These are phyloP conservation scores for Premnoplex brunnescens DNA, from an alignment of 2,797 vertebrate genomes.

Conservation along the genomic window DNA sequence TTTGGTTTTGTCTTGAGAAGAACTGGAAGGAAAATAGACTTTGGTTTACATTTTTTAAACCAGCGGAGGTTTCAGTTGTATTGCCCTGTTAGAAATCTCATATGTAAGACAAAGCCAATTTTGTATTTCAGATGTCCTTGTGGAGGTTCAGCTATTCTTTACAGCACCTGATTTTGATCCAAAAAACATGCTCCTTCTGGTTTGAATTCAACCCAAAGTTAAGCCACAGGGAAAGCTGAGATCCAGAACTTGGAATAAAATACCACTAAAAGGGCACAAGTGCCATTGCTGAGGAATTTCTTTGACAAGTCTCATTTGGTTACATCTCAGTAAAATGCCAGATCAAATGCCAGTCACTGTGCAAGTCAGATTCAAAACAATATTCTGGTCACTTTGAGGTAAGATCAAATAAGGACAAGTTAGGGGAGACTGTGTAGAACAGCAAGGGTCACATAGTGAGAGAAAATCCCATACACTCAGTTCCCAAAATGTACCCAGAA, in stretches of 20 bases:
- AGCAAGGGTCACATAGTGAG: background rate
- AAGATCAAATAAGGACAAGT: background rate
- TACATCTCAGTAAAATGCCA: conserved; percentile 7
- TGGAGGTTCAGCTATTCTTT: background rate
- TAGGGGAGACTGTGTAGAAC: background rate
- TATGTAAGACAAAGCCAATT: background rate
- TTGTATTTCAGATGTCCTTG: background rate
- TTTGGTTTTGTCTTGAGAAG: background rate
- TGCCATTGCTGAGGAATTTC: background rate
- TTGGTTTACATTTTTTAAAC: background rate
- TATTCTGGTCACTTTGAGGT: background rate
- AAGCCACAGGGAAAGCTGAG: background rate
- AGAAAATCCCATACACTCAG: background rate
- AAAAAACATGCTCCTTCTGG: conserved; percentile 1
- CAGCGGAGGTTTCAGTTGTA: background rate
- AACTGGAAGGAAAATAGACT: background rate
- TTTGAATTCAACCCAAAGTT: conserved; percentile 10
- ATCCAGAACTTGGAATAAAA: background rate
- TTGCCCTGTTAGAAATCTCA: background rate
- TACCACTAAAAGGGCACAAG: background rate
- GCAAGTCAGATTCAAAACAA: background rate
- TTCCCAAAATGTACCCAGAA: background rate
- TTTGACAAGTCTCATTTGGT: background rate
- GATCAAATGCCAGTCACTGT: background rate
- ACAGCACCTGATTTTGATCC: background rate